Base-by-base conservation (phyloP, 64 coral and sea anemone genomes). In the Trachythela sp. region DNA sequence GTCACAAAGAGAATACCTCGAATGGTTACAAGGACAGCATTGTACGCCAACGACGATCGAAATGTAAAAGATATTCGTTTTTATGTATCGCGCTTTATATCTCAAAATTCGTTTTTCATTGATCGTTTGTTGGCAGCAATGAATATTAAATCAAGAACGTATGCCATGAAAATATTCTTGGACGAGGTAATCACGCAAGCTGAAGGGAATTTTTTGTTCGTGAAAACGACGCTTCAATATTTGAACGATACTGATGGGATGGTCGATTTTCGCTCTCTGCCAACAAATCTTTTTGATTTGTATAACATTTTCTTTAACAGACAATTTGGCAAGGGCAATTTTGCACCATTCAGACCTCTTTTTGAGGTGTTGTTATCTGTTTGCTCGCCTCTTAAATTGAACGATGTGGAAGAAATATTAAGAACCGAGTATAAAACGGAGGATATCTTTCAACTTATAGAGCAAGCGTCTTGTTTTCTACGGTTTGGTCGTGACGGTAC, bases 191-290 rank as follows among this genome's bases (percentile, higher is more conserved):
- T 37, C 10, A 80, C 31, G 9, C 31, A 29, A 80, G 14, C 33
- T 14, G 75, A 80, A 80, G 75, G 75, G 20, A 80, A 80, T 38
- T 80, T 80, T 80, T 80, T 80, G 75, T 80, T 80, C 35, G 75
- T 80, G 1, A 80, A 80, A 35, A 80, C 33, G 37, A 80, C 37
- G 13, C 13, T 80, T 11, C 9, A 80, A 34, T 36, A 80, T 22
- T 14, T 37, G 13, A 80, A 80, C 34, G 37, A 39, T 80, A 37
- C 30, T 80, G 15, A 18, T 8, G 31, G 71, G 10, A 34, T 7
- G 9, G 31, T 77, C 15, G 17, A 27, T 18, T 6, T 30, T 27
- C 3, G 29, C 13, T 37, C 75, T 6, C 35, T 80, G 13, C 75
- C 75, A 8, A 35, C 31, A 18, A 15, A 29, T 39, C 75, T 80